phyloP scores from a whole-genome alignment of 2,888 invertebrate genomes.

The Drosophila lutescens region DNA sequence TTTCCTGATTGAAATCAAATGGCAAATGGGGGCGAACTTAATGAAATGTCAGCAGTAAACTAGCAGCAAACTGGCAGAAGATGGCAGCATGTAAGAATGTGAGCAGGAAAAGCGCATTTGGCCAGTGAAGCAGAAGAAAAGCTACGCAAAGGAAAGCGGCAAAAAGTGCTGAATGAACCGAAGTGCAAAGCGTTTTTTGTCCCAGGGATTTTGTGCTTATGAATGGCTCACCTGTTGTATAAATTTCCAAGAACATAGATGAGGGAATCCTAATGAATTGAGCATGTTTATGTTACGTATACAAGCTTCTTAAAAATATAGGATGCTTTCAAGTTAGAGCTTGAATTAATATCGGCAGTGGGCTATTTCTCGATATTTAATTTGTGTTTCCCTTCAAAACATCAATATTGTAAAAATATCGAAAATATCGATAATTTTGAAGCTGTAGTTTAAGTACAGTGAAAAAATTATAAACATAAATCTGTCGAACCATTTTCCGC shows the following conservation, averaged over 20 bases:
- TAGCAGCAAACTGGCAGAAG: not conserved
- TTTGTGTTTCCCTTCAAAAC: too few relatives aligned
- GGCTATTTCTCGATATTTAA: too few relatives aligned
- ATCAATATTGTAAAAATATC: too few relatives aligned
- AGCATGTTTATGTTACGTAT: conserved; percentile 10
- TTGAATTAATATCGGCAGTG: too few relatives aligned
- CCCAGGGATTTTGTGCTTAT: conserved; percentile 2
- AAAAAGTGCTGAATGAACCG: conserved; percentile 14
- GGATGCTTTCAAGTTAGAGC: not conserved
- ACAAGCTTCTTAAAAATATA: not conserved
- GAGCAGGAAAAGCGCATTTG: conserved; percentile 29
- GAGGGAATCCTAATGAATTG: conserved; percentile 17
- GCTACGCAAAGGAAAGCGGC: conserved; percentile 18
- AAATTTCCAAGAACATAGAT: conserved; percentile 11
- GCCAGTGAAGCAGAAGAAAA: conserved; percentile 32
- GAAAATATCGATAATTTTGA: too few relatives aligned
- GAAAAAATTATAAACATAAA: not conserved
- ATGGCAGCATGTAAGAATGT: conserved; percentile 18
- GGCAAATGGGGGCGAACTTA: conserved; percentile 23
- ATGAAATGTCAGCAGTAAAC: conserved; percentile 33
- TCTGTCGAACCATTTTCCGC: not conserved
- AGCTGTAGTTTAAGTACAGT: too few relatives aligned
- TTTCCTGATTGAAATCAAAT: conserved; percentile 32
- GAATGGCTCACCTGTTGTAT: conserved; percentile 30
- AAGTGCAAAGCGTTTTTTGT: conserved; percentile 15